Evolutionary conservation across 2,797 vertebrate species (phyloP).

Genomic region (Malacoctenus gilli): DNA sequence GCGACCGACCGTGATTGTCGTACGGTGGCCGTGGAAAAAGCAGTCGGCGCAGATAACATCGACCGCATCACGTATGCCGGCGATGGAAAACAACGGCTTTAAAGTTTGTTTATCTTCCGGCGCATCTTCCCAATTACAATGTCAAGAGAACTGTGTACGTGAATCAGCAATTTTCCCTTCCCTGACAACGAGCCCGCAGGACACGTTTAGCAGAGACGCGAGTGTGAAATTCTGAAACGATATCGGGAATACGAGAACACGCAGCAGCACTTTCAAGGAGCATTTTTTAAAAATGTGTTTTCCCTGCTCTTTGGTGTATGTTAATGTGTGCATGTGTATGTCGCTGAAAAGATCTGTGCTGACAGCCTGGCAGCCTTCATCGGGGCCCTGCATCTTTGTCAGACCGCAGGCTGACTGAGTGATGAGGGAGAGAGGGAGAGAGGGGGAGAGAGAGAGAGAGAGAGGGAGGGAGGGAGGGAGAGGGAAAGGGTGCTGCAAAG

Average conservation of each 20-base stretch:
- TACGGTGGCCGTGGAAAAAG: constrained; percentile 33
- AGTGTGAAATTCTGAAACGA: constrained; percentile 43
- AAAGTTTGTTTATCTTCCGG: constrained; percentile 60
- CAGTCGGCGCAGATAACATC: constrained; percentile 41
- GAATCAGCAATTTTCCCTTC: constrained; percentile 51
- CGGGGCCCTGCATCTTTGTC: constrained; percentile 74
- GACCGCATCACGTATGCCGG: constrained; percentile 36
- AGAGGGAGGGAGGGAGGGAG: constrained; percentile 39
- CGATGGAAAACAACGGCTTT: constrained; percentile 48
- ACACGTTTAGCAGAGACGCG: constrained; percentile 47
- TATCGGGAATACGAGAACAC: constrained; percentile 14
- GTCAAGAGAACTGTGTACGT: constrained; percentile 49
- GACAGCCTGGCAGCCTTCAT: constrained; percentile 77
- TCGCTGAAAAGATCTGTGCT: constrained; percentile 66
- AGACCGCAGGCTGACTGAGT: constrained; percentile 68
- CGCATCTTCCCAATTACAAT: constrained; percentile 60
- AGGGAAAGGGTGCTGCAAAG: constrained; percentile 65
- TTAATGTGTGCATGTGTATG: constrained; percentile 41
- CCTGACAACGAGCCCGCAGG: constrained; percentile 44
- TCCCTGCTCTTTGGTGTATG: constrained; percentile 34
- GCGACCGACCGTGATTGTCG: constrained; percentile 32
- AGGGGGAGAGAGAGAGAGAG: constrained; percentile 20
- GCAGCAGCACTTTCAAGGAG: constrained; percentile 3
- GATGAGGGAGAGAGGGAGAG: constrained; percentile 68
- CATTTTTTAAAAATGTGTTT: neutral